Percentiles rank a stretch among this genome's conserved stretches.
Evolutionary conservation across 2,797 vertebrate genomes (phyloP).

Genomic region (Hipposideros larvatus): DNA sequence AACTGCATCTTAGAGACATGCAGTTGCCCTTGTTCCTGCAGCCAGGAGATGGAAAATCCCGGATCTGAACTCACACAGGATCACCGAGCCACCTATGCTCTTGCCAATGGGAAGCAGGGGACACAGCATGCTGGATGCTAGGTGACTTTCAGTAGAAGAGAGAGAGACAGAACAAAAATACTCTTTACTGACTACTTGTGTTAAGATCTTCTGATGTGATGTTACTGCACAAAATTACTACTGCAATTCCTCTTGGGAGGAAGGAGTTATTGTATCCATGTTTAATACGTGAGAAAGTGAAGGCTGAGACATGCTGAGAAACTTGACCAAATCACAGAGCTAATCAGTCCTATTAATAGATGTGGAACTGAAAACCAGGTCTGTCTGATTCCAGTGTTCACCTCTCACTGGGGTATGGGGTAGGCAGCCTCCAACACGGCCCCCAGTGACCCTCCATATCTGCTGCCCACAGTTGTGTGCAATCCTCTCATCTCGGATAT

Average conservation of each 20-base stretch:
- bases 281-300: background rate
- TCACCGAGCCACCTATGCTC: accelerated
- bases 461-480: accelerated
- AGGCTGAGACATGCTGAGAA: background rate
- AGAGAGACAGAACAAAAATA: background rate
- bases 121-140: accelerated
- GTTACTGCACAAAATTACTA: background rate
- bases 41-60: background rate
- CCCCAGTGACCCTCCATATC: background rate
- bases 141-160: background rate
- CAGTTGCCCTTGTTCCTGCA: background rate
- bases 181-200: background rate
- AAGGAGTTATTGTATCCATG: background rate
- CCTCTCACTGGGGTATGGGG: accelerated
- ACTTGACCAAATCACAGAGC: background rate
- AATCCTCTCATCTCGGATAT: no score
- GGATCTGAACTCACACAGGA: background rate
- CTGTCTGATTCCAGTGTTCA: background rate
- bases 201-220: background rate
- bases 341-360: background rate
- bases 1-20: background rate
- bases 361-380: background rate
- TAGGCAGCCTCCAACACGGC: accelerated
- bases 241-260: no score
- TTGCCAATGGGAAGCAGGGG: background rate